Evolutionary conservation across 2,113 vertebrate genomes (phyloP).

Genomic region (Notothenia rossii): DNA sequence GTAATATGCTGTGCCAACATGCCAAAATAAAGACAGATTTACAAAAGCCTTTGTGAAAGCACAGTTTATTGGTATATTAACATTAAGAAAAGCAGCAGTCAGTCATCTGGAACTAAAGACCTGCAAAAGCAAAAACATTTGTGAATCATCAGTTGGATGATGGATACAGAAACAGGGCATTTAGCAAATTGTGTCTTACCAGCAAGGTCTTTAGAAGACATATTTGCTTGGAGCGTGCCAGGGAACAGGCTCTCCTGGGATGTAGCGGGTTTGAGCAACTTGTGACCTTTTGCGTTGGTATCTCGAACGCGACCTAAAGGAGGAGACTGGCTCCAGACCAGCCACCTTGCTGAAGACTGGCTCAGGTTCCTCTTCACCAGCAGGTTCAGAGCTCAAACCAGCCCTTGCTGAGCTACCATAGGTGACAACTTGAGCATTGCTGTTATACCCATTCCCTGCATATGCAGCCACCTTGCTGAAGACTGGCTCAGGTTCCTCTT

Average conservation of each 20-base stretch:
- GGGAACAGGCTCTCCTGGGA: neutral
- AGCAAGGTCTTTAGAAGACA: neutral
- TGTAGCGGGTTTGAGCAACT: neutral
- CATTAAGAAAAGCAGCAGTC: neutral
- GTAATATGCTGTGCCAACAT: neutral
- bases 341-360: too few species aligned
- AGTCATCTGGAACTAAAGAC: neutral
- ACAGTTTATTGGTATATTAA: neutral
- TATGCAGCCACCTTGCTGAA: too few species aligned
- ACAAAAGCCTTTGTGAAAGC: neutral
- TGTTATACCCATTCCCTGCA: too few species aligned
- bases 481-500: too few species aligned
- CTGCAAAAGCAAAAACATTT: neutral
- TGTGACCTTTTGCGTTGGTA: neutral
- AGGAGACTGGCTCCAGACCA: too few species aligned
- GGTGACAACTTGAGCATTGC: too few species aligned
- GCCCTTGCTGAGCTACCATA: too few species aligned
- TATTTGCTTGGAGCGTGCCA: neutral
- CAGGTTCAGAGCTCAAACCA: too few species aligned
- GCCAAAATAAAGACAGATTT: too few species aligned
- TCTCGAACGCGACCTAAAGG: neutral
- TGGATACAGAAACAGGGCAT: too few species aligned
- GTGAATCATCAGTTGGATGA: too few species aligned
- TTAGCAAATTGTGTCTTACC: neutral
- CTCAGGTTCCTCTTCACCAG: too few species aligned